These are phyloP conservation scores for Galeopsomyia nigrocyanea DNA, from an alignment of 2,888 invertebrate species.

Conservation along the genomic window DNA sequence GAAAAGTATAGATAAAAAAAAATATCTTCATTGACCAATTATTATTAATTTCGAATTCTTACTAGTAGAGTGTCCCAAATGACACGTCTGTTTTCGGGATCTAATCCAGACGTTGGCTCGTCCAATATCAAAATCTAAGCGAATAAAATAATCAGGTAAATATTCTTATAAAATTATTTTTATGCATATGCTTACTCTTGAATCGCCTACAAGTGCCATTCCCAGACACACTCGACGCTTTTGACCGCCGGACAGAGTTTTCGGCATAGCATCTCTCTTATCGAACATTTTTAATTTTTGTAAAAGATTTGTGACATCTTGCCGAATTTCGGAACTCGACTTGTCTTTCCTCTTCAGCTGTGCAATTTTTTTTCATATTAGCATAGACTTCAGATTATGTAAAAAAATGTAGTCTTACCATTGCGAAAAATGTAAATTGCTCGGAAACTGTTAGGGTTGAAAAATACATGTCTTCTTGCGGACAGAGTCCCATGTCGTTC, in stretches of 20 bases:
- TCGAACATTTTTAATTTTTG: conserved; percentile 74
- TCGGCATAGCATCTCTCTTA: conserved; percentile 75
- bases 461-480: conserved; percentile 88
- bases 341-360: conserved; percentile 29
- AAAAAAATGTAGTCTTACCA: conserved; percentile 71
- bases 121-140: conserved; percentile 79
- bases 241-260: conserved; percentile 90
- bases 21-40: too few relatives aligned
- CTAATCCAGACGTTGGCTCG: conserved; percentile 91
- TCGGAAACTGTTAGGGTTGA: conserved; percentile 83
- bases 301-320: too few relatives aligned
- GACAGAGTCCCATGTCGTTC: conserved; percentile 84
- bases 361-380: too few relatives aligned
- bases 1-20: too few relatives aligned
- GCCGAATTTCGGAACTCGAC: too few relatives aligned
- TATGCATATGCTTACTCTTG: conserved; percentile 68
- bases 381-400: too few relatives aligned
- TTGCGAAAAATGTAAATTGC: conserved; percentile 85
- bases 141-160: too few relatives aligned
- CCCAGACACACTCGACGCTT: conserved; percentile 89
- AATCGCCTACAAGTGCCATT: conserved; percentile 86
- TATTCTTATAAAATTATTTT: too few relatives aligned
- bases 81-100: conserved; percentile 88
- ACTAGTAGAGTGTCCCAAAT: conserved; percentile 88
- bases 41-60: conserved; percentile 54